Evolutionary conservation across 1,140 invertebrate genomes (phyloP), one percentile per base, ranked within the genome.

Genomic region (Drosophila melanica): DNA sequence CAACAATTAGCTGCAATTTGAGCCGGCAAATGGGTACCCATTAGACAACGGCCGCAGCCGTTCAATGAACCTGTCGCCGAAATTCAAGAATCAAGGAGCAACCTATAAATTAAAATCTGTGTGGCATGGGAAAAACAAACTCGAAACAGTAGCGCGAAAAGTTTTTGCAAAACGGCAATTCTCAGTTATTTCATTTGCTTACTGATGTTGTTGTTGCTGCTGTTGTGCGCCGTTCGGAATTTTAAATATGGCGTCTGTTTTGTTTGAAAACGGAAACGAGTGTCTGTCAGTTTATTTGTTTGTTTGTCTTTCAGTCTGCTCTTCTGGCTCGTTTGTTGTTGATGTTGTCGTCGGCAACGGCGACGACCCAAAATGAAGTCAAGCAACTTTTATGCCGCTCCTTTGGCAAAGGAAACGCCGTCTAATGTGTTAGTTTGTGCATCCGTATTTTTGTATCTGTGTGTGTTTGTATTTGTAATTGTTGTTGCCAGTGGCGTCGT

Each of bases 191-290:
- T 81, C 66, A 73, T 84, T 89, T 85, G 81, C 64, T 81, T 60
- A 62, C 51, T 58, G 60, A 16, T 57, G 58, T 58, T 73, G 45
- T 44, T 58, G 48, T 27, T 54, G 41, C 20, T 55, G 48, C 18
- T 73, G 27, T 35, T 65, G 39, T 41, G 51, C 63, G 74, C 81
- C 69, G 80, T 80, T 89, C 62, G 84, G 84, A 90, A 90, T 89
- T 89, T 89, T 89, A 89, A 89, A 89, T 89, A 89, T 89, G 84
- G 84, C 84, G 84, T 89, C 84, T 89, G 84, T 72, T 89, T 89
- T 89, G 84, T 89, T 89, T 89, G 84, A 89, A 89, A 89, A 79
- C 84, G 84, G 84, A 89, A 89, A 84, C 84, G 84, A 89, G 79
- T 89, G 84, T 89, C 84, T 89, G 84, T 89, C 85, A 84, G 84